Evolutionary conservation across 2,113 vertebrate species (phyloP), one percentile per base, ranked within the genome.

Genomic region (Phyllopteryx taeniolatus): DNA sequence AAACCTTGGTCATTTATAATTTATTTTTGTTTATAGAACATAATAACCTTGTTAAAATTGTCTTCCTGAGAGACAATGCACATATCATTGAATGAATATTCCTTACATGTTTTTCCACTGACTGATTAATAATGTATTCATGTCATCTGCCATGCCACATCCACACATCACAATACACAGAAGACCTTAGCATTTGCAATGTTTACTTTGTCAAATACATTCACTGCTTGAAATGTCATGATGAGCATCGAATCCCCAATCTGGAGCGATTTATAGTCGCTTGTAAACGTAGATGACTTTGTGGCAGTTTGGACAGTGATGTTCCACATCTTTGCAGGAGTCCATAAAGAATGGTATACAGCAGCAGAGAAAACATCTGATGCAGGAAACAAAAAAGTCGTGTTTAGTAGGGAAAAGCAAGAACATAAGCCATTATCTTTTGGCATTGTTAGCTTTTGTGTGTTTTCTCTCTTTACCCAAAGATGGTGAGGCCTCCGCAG

Each of bases 291-390:
- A 90, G 78, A 98, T 2, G 43, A 92, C 42, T 0, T 76, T 76
- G 1, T 47, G 74, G 85, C 96, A 98, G 76, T 80, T 91, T 0
- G 95, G 90, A 79, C 96, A 98, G 70, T 44, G 89, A 70, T 98
- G 96, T 82, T 94, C 89, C 79, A 96, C 95, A n/a, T 98, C 96
- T 77, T 94, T 89, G 19, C 95, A 90, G 39, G 93, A 87, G 3
- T 98, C 94, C 62, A 96, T 39, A 4, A 94, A 98, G 89, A 98
- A 98, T 0, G 96, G 97, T 79, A 96, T 94, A 60, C 92, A 91
- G 73, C 96, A 96, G 84, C 96, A 98, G 1, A 81, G 76, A 90
- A 94, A 22, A 33, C 94, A 97, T 71, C 96, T 98, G 61, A 0
- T 42, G 20, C 12, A 47, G 44, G 11, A 69, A 71, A 70, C 19